Evolutionary conservation across 2,888 invertebrate species (phyloP).

Genomic region (Cosmopolites sordidus): DNA sequence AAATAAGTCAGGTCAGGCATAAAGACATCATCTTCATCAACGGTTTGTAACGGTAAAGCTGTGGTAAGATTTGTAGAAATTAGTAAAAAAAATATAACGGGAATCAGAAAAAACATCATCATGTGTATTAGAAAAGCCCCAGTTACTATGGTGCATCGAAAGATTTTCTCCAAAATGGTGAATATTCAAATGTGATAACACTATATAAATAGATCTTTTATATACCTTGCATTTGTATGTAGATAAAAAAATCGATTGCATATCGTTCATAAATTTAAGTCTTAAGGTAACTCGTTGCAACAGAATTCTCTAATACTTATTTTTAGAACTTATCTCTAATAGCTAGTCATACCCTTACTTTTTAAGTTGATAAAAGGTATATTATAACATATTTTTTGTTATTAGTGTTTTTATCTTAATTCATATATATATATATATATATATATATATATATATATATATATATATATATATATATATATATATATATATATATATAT

Average conservation of each 20-base stretch:
- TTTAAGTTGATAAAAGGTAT: too few relatives aligned
- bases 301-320: conserved; percentile 6
- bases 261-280: conserved; percentile 19
- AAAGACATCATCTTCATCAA: background rate
- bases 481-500: too few relatives aligned
- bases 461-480: too few relatives aligned
- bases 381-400: too few relatives aligned
- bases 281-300: conserved; percentile 5
- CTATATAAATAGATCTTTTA: background rate
- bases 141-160: background rate
- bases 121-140: background rate
- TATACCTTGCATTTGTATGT: conserved; percentile 16
- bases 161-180: background rate
- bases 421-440: too few relatives aligned
- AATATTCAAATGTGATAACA: background rate
- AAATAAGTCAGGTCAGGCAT: conserved; percentile 52
- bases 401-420: too few relatives aligned
- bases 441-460: too few relatives aligned
- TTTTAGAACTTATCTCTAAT: background rate
- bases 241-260: conserved; percentile 12
- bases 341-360: too few relatives aligned
- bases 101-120: background rate
- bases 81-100: background rate
- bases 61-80: background rate
- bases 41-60: conserved; percentile 7